Conservation (phyloP, 2,888 invertebrate genomes). For the Agrotis ipsilon region DNA sequence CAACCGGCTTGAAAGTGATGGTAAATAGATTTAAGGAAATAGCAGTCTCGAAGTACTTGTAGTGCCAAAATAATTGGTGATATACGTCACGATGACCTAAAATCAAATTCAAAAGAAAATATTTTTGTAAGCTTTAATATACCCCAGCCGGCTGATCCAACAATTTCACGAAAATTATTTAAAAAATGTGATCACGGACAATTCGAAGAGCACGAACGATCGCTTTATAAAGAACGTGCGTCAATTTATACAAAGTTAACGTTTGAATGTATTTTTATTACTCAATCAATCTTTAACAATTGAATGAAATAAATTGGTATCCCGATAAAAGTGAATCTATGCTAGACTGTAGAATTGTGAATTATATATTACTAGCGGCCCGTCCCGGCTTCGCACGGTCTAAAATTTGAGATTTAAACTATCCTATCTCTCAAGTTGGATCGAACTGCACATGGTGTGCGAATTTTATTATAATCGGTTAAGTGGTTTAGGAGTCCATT, state of each 20-base stretch:
- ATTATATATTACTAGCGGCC: no score
- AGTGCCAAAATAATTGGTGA: no score
- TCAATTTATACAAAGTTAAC: constrained; percentile 2
- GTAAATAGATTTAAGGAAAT: not conserved
- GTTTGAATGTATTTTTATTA: constrained; percentile 9
- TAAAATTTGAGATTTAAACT: no score
- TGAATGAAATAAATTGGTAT: constrained; percentile 8
- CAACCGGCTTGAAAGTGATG: not conserved
- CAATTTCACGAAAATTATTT: constrained; percentile 3
- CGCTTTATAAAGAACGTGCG: constrained; percentile 12
- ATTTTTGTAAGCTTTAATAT: not conserved
- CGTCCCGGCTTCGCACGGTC: no score
- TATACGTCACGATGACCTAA: not conserved
- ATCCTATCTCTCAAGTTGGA: no score
- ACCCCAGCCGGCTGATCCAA: constrained; percentile 2
- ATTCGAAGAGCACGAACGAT: constrained; percentile 22
- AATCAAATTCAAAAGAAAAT: constrained; percentile 12
- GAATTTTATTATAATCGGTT: no score
- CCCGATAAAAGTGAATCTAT: not conserved
- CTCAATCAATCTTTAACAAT: constrained; percentile 4
- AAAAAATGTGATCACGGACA: constrained; percentile 28
- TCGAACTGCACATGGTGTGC: no score
- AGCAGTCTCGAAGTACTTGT: not conserved
- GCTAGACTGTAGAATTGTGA: constrained; percentile 4
- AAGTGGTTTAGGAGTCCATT: no score